Percentiles rank a stretch among this genome's conserved stretches.
Evolutionary conservation across 2,888 invertebrate species (phyloP).

Genomic region (Timandra comae): DNA sequence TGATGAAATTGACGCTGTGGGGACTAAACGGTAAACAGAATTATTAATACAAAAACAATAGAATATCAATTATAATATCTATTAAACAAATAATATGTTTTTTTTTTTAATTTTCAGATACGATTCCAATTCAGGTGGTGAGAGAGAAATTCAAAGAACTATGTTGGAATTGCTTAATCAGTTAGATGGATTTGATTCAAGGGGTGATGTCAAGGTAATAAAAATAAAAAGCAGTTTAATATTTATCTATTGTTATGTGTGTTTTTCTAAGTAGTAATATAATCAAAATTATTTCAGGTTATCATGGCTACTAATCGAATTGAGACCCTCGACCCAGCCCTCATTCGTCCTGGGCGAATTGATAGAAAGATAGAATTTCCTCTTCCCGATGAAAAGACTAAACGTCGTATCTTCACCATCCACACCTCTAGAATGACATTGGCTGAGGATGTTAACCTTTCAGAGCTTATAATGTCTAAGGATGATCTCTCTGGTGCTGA

Average conservation of each 20-base stretch:
- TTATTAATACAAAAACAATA: neutral
- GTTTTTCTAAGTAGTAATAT: neutral
- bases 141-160: conserved; percentile 99
- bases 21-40: conserved; percentile 87
- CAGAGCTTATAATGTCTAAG: conserved; percentile 98
- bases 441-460: conserved; percentile 96
- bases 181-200: conserved; percentile 97
- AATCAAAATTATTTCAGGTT: conserved; percentile 77
- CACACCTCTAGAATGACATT: conserved; percentile 99
- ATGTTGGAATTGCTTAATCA: conserved; percentile 99
- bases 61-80: neutral
- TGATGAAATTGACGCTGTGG: conserved; percentile 99
- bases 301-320: conserved; percentile 99
- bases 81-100: too few species aligned
- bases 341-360: conserved; percentile 98
- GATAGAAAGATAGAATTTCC: conserved; percentile 99
- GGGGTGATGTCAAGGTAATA: conserved; percentile 95
- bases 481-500: conserved; percentile 99
- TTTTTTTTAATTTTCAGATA: conserved; percentile 71
- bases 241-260: neutral
- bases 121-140: conserved; percentile 99
- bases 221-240: too few species aligned
- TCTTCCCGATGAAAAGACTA: conserved; percentile 98
- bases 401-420: conserved; percentile 96
- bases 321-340: conserved; percentile 98